Evolutionary conservation across 2,888 invertebrate genomes (phyloP).

Genomic region (Calameuta filiformis): DNA sequence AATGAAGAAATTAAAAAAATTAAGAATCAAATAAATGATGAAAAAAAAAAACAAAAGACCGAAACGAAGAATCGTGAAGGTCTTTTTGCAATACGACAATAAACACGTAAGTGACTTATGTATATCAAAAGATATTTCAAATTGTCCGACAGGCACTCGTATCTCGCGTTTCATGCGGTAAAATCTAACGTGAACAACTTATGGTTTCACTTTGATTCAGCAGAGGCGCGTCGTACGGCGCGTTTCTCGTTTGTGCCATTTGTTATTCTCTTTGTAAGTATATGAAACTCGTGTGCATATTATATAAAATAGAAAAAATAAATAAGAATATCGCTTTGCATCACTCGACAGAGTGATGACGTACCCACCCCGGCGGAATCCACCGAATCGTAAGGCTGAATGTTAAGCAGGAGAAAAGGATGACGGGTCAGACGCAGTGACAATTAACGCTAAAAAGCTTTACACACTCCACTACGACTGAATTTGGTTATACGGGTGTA

Average conservation of each 20-base stretch:
- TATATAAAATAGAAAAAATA: not conserved
- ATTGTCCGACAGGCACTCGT: not conserved
- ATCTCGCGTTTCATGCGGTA: not conserved
- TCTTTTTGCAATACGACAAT: not conserved
- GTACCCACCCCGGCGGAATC: conserved; percentile 52
- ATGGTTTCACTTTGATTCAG: not conserved
- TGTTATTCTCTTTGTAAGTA: not conserved
- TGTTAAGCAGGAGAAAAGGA: conserved; percentile 39
- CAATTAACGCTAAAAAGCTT: not conserved
- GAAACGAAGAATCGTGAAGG: not conserved
- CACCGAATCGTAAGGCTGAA: conserved; percentile 51
- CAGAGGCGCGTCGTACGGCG: not conserved
- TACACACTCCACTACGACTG: not conserved
- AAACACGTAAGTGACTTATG: not conserved
- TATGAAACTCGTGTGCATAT: not conserved
- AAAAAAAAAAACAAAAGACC: too few species aligned
- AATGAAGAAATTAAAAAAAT: not conserved
- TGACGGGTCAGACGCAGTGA: conserved; percentile 3
- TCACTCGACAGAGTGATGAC: not conserved
- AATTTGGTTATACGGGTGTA: not conserved
- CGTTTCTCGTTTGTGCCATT: not conserved
- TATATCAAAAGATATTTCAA: not conserved
- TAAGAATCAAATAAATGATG: not conserved
- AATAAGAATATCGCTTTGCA: not conserved
- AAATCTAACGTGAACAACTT: not conserved